Percentiles rank a stretch among this genome's conserved stretches.
These are phyloP conservation scores for Phylloscopus trochiloides DNA, from an alignment of 2,113 vertebrate species.

Conservation along the genomic window DNA sequence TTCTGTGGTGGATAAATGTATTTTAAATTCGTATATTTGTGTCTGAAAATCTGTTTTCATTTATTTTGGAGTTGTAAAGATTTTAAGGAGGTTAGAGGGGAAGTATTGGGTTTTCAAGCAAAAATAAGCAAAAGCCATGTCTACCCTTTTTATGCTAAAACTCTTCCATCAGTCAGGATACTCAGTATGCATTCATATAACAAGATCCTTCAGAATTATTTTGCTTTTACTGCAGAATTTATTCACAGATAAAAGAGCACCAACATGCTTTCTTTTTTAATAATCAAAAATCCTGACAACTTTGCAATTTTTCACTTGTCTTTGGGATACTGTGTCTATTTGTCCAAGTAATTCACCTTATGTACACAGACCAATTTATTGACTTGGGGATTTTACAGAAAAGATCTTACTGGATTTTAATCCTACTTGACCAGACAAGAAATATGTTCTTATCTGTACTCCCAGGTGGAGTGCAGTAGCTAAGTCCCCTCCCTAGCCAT, in stretches of 20 bases:
- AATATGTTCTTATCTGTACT: not conserved
- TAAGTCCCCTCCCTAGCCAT: not conserved
- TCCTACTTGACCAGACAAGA: not conserved
- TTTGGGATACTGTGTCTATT: not conserved
- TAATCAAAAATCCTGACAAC: not conserved
- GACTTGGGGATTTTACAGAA: not conserved
- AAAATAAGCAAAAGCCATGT: not conserved
- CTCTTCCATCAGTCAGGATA: not conserved
- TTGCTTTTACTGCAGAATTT: not conserved
- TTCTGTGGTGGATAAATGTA: not conserved
- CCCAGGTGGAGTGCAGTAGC: not conserved
- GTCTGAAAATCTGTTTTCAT: not conserved
- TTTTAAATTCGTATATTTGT: not conserved
- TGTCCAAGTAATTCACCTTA: not conserved
- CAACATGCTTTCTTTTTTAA: not conserved
- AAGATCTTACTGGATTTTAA: slow-evolving; percentile 1
- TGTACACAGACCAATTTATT: not conserved
- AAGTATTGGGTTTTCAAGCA: not conserved
- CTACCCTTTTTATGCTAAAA: not conserved
- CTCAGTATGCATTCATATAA: not conserved
- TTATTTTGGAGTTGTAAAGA: not conserved
- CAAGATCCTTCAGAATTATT: not conserved
- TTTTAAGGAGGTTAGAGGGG: not conserved
- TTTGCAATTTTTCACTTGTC: not conserved
- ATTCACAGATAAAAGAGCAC: not conserved